These are phyloP conservation scores for Nasonia oneida DNA, from an alignment of 2,888 invertebrate genomes.

Conservation along the genomic window DNA sequence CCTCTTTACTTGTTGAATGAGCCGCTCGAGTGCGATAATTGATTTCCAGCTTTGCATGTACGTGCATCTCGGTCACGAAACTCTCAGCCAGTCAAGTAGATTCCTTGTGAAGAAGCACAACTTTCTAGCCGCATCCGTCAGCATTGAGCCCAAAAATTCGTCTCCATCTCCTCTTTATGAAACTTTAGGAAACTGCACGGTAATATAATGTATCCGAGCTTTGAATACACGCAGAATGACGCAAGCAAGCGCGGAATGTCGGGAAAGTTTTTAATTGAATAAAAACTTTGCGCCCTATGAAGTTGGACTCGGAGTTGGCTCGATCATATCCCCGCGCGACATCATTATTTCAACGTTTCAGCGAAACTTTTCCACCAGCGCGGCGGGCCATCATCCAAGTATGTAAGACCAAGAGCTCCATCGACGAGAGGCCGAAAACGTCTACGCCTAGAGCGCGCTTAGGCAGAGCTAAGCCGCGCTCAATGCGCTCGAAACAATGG, in stretches of 20 bases:
- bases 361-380: not conserved
- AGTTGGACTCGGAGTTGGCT: not conserved
- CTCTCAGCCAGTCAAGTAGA: no score
- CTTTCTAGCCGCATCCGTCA: conserved; percentile 30
- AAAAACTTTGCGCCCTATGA: not conserved
- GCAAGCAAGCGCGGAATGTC: not conserved
- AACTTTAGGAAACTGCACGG: no score
- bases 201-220: no score
- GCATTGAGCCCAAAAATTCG: conserved; percentile 54
- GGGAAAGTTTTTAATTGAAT: not conserved
- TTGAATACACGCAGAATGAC: not conserved
- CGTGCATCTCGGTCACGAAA: not conserved
- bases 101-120: no score
- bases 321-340: not conserved
- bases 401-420: no score
- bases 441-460: no score
- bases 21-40: not conserved
- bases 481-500: no score
- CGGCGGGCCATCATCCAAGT: no score
- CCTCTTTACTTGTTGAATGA: conserved; percentile 38
- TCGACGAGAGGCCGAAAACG: no score
- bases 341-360: not conserved
- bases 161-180: not conserved
- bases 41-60: not conserved
- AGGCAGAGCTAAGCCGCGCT: no score